These are phyloP conservation scores for Ericerus pela DNA, from an alignment of 1,140 invertebrate genomes.

Conservation along the genomic window DNA sequence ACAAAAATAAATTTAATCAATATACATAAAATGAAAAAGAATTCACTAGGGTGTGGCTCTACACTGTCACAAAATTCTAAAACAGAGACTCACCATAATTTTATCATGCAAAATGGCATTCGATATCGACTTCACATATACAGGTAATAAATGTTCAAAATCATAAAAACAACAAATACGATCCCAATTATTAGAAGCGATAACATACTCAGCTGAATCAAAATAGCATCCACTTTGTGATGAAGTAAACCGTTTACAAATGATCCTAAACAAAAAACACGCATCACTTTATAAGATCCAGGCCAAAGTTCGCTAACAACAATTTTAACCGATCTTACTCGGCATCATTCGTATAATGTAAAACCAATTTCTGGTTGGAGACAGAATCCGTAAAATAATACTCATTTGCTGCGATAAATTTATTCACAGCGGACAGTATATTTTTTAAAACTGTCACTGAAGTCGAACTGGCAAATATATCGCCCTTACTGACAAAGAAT, in stretches of 20 bases:
- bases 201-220: conserved; percentile 41
- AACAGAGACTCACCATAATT: conserved; percentile 40
- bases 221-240: conserved; percentile 26
- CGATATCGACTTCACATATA: conserved; percentile 36
- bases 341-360: conserved; percentile 36
- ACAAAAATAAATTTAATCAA: neutral
- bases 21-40: too few relatives aligned
- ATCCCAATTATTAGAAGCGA: conserved; percentile 46
- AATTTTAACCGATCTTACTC: conserved; percentile 30
- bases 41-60: too few relatives aligned
- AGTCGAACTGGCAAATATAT: conserved; percentile 39
- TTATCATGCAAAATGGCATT: conserved; percentile 43
- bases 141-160: conserved; percentile 46
- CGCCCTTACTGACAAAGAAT: conserved; percentile 42
- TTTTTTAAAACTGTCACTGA: conserved; percentile 36
- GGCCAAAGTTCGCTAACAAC: conserved; percentile 26
- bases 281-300: neutral
- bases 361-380: conserved; percentile 11
- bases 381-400: conserved; percentile 36
- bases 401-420: conserved; percentile 37
- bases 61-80: too few relatives aligned
- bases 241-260: conserved; percentile 31
- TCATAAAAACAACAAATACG: conserved; percentile 50
- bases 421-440: conserved; percentile 40
- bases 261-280: conserved; percentile 23